phyloP scores from a whole-genome alignment of 1,140 invertebrate species.

The Pogonus chalceus region DNA sequence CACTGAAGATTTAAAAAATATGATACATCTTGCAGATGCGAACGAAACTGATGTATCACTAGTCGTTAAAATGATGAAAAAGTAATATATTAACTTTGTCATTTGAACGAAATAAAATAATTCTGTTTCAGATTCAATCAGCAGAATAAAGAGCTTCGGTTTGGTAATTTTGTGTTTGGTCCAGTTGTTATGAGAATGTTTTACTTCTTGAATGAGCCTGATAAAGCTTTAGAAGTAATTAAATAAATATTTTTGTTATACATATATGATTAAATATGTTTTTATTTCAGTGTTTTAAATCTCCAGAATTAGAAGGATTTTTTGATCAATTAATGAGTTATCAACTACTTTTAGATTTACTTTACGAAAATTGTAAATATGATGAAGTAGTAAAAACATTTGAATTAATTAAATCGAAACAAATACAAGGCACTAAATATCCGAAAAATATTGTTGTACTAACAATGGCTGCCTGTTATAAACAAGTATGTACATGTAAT shows the following conservation, averaged over 20 bases:
- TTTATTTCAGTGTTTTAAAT: slow-evolving; percentile 52
- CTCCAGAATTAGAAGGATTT: slow-evolving; percentile 46
- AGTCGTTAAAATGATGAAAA: slow-evolving; percentile 55
- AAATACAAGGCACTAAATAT: slow-evolving; percentile 47
- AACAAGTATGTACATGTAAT: slow-evolving; percentile 48
- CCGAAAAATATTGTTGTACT: slow-evolving; percentile 57
- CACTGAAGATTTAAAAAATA: slow-evolving; percentile 76
- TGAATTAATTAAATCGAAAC: slow-evolving; percentile 45
- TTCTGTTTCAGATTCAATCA: slow-evolving; percentile 50
- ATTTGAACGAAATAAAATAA: slow-evolving; percentile 4
- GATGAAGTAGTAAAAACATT: slow-evolving; percentile 54
- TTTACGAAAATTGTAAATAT: slow-evolving; percentile 60
- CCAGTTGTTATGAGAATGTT: slow-evolving; percentile 74
- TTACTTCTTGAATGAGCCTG: slow-evolving; percentile 56
- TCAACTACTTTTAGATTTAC: slow-evolving; percentile 59
- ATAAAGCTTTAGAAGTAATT: slow-evolving; percentile 49
- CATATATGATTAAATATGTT: not conserved
- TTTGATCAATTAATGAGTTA: slow-evolving; percentile 63
- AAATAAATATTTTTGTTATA: slow-evolving; percentile 14
- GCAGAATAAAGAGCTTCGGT: slow-evolving; percentile 61
- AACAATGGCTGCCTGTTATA: slow-evolving; percentile 59
- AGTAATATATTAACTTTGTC: slow-evolving; percentile 34
- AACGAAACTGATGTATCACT: slow-evolving; percentile 50
- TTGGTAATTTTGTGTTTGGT: slow-evolving; percentile 72
- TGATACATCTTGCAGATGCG: slow-evolving; percentile 56